Conservation (phyloP, 2,113 vertebrate species). For the Symphodus melops region DNA sequence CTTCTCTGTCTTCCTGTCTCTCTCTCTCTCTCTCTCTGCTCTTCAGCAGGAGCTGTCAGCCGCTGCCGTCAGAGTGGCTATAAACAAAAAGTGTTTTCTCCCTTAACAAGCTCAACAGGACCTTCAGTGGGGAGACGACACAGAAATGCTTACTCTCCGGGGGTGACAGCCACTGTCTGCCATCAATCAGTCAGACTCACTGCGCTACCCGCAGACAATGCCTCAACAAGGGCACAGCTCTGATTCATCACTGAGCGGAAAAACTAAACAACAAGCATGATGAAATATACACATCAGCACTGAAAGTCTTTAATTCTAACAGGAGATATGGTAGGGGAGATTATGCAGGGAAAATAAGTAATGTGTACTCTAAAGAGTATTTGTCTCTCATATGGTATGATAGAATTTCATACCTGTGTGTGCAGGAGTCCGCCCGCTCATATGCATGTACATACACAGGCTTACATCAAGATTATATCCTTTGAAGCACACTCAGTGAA, state of each 20-base stretch:
- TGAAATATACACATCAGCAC: slow-evolving; percentile 70
- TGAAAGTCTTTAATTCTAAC: slow-evolving; percentile 70
- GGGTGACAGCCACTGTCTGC: slow-evolving; percentile 80
- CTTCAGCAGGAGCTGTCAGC: slow-evolving; percentile 78
- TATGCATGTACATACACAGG: slow-evolving; percentile 39
- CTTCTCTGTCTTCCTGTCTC: slow-evolving; percentile 67
- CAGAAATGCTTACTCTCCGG: slow-evolving; percentile 79
- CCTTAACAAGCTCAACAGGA: slow-evolving; percentile 85
- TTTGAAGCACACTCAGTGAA: slow-evolving; percentile 76
- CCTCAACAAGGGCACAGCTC: slow-evolving; percentile 77
- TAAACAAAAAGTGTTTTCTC: slow-evolving; percentile 82
- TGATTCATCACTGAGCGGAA: slow-evolving; percentile 75
- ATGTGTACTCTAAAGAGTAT: background rate
- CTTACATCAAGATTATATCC: slow-evolving; percentile 40
- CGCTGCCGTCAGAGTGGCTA: slow-evolving; percentile 73
- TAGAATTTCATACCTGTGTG: slow-evolving; percentile 25
- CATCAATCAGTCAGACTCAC: slow-evolving; percentile 81
- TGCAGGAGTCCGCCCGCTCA: background rate
- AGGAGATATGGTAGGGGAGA: slow-evolving; percentile 18
- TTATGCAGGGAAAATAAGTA: slow-evolving; percentile 29
- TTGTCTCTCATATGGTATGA: slow-evolving; percentile 12
- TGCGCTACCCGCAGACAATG: slow-evolving; percentile 73
- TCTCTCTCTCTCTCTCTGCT: slow-evolving; percentile 71
- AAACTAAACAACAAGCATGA: slow-evolving; percentile 72
- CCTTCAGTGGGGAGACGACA: slow-evolving; percentile 79